Evolutionary conservation across 2,888 invertebrate species (phyloP).

Genomic region (Lithodes maja): DNA sequence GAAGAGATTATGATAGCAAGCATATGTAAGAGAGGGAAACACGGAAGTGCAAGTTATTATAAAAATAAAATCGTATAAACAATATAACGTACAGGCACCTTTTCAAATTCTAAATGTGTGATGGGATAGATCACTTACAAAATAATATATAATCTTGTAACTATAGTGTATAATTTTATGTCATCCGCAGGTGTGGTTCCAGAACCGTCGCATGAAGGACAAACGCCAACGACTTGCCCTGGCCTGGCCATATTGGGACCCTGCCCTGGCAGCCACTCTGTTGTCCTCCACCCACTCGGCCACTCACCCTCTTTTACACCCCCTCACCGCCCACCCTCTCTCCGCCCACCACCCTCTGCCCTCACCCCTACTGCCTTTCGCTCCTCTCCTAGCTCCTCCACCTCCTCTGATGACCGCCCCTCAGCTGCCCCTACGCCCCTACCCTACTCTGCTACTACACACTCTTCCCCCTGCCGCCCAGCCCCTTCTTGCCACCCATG

Average conservation of each 20-base stretch:
- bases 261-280: slow-evolving; percentile 59
- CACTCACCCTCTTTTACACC: slow-evolving; percentile 32
- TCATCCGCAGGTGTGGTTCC: slow-evolving; percentile 68
- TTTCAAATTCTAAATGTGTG: too few species aligned
- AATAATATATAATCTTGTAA: too few species aligned
- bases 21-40: too few species aligned
- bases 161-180: too few species aligned
- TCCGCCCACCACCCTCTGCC: slow-evolving; percentile 34
- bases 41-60: too few species aligned
- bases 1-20: too few species aligned
- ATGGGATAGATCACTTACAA: too few species aligned
- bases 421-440: slow-evolving; percentile 33
- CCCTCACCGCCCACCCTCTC: slow-evolving; percentile 29
- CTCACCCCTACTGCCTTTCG: slow-evolving; percentile 38
- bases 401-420: slow-evolving; percentile 26
- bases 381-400: slow-evolving; percentile 33
- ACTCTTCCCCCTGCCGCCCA: slow-evolving; percentile 55
- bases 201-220: slow-evolving; percentile 71
- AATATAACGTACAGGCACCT: too few species aligned
- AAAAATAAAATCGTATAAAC: too few species aligned
- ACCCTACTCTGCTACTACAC: slow-evolving; percentile 49
- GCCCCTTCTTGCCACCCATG: slow-evolving; percentile 49
- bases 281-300: slow-evolving; percentile 38
- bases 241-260: slow-evolving; percentile 64
- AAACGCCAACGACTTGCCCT: slow-evolving; percentile 68